Percentiles rank a stretch among this genome's conserved stretches.
Conservation (phyloP, 2,888 invertebrate species). For the Shargacucullia verbasci region DNA sequence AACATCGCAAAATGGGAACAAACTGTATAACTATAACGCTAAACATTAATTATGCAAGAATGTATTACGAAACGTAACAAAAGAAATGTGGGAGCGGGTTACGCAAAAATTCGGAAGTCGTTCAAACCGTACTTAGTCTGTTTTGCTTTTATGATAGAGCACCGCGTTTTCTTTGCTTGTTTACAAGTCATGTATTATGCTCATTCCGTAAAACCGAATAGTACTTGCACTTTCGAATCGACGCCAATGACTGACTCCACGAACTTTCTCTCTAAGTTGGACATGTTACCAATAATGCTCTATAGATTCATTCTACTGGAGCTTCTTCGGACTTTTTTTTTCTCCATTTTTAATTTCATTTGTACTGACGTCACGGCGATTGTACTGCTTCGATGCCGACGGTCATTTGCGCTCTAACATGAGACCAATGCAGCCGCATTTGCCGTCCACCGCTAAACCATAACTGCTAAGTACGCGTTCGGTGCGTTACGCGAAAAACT, state of each 20-base stretch:
- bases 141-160: constrained; percentile 22
- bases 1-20: constrained; percentile 50
- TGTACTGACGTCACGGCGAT: constrained; percentile 74
- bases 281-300: constrained; percentile 71
- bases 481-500: constrained; percentile 61
- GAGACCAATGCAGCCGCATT: constrained; percentile 74
- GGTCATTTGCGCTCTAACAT: constrained; percentile 82
- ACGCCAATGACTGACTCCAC: constrained; percentile 67
- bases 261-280: constrained; percentile 74
- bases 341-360: constrained; percentile 80
- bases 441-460: constrained; percentile 54
- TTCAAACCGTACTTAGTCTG: constrained; percentile 8
- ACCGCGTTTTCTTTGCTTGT: constrained; percentile 34
- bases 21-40: constrained; percentile 41
- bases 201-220: constrained; percentile 54
- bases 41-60: constrained; percentile 55
- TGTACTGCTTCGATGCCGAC: constrained; percentile 73
- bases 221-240: constrained; percentile 83
- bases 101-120: constrained; percentile 57
- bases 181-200: constrained; percentile 49
- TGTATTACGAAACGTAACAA: constrained; percentile 50
- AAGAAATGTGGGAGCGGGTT: constrained; percentile 51
- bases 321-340: constrained; percentile 68
- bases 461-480: constrained; percentile 62
- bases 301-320: constrained; percentile 72